Evolutionary conservation across 2,888 invertebrate genomes (phyloP).

Genomic region (Beris chalybata): DNA sequence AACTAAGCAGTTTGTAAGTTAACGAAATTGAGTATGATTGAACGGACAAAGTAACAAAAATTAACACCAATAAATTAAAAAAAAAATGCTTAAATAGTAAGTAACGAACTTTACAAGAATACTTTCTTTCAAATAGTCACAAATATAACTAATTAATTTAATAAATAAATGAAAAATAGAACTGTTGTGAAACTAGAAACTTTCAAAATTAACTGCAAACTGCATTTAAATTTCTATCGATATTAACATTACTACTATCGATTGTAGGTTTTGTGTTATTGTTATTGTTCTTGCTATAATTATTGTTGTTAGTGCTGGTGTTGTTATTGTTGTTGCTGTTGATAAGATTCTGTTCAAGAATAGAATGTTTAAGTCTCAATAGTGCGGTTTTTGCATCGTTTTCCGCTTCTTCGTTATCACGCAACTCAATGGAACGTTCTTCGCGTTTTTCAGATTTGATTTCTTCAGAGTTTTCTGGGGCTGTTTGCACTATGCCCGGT

Average conservation of each 20-base stretch:
- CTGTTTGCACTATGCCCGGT: slow-evolving; percentile 16
- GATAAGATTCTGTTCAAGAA: slow-evolving; percentile 44
- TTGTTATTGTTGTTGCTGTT: slow-evolving; percentile 42
- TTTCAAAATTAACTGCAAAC: slow-evolving; percentile 38
- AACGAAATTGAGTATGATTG: slow-evolving; percentile 13
- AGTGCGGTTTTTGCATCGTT: slow-evolving; percentile 41
- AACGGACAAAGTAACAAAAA: background rate
- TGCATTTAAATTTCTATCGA: slow-evolving; percentile 38
- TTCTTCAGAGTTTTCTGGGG: slow-evolving; percentile 2
- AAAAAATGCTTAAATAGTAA: too few species aligned
- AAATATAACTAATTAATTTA: background rate
- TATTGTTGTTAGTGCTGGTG: slow-evolving; percentile 48
- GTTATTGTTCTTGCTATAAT: slow-evolving; percentile 43
- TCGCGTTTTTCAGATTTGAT: slow-evolving; percentile 12
- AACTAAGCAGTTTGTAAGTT: too few species aligned
- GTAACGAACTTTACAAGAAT: too few species aligned
- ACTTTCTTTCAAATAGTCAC: background rate
- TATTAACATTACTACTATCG: slow-evolving; percentile 34
- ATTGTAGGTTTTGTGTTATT: slow-evolving; percentile 34
- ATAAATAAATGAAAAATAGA: slow-evolving; percentile 2
- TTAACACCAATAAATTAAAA: too few species aligned
- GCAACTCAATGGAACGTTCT: slow-evolving; percentile 15
- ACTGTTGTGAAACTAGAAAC: background rate
- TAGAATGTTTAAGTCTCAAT: slow-evolving; percentile 42
- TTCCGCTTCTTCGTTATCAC: slow-evolving; percentile 38